These are phyloP conservation scores for Drosophila limbata DNA, from an alignment of 2,888 invertebrate genomes.

Conservation along the genomic window DNA sequence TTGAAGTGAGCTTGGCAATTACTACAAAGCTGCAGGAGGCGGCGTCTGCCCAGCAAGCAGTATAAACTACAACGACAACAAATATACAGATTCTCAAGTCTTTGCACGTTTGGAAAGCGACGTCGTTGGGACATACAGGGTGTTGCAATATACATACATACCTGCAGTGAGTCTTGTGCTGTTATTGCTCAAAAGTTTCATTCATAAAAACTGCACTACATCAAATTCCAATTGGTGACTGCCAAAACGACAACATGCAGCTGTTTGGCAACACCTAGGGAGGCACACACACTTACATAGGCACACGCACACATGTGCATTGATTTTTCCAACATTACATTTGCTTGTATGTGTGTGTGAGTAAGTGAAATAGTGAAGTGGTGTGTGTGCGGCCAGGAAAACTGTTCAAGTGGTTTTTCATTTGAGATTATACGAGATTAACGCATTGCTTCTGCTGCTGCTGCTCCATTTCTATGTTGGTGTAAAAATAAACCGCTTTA, in stretches of 20 bases:
- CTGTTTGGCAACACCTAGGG: conserved; percentile 54
- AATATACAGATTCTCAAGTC: conserved; percentile 22
- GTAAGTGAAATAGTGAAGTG: background rate
- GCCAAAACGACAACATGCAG: conserved; percentile 46
- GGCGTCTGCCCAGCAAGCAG: conserved; percentile 7
- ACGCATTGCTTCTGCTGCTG: conserved; percentile 51
- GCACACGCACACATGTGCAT: conserved; percentile 68
- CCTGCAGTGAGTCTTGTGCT: conserved; percentile 69
- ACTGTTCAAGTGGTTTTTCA: conserved; percentile 64
- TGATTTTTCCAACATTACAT: conserved; percentile 71
- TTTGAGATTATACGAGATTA: conserved; percentile 66
- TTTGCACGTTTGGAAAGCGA: conserved; percentile 25
- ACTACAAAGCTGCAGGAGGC: conserved; percentile 25
- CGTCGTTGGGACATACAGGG: conserved; percentile 59
- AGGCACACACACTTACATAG: conserved; percentile 13
- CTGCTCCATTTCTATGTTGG: conserved; percentile 51
- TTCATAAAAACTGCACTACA: conserved; percentile 65
- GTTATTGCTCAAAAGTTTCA: conserved; percentile 51
- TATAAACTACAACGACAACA: conserved; percentile 8
- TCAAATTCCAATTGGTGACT: conserved; percentile 59
- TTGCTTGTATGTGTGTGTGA: conserved; percentile 9
- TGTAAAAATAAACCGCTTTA: conserved; percentile 59
- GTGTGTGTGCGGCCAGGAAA: conserved; percentile 33
- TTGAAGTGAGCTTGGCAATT: conserved; percentile 53
- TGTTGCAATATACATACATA: conserved; percentile 56